These are phyloP conservation scores for Xylocampa areola DNA, from an alignment of 2,888 invertebrate genomes.

Conservation along the genomic window DNA sequence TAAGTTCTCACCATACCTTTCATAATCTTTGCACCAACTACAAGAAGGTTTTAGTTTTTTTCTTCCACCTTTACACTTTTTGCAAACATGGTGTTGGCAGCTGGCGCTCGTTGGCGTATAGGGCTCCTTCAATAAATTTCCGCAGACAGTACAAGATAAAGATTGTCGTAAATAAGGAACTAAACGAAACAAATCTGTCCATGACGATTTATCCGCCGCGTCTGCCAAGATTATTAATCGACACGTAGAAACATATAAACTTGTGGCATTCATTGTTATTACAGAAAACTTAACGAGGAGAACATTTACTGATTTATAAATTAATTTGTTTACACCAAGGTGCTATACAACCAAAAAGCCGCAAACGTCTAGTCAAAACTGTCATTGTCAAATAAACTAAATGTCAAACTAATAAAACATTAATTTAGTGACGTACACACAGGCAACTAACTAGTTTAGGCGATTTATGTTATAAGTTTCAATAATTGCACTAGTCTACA, in stretches of 20 bases:
- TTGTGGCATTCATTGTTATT: slow-evolving; percentile 93
- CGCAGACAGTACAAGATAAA: slow-evolving; percentile 97
- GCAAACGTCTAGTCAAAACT: slow-evolving; percentile 75
- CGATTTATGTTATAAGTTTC: too few species aligned
- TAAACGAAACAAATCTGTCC: slow-evolving; percentile 95
- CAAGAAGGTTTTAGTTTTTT: slow-evolving; percentile 96
- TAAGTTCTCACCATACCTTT: slow-evolving; percentile 94
- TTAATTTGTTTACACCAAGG: slow-evolving; percentile 82
- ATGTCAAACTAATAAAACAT: slow-evolving; percentile 31
- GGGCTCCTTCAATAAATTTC: slow-evolving; percentile 94
- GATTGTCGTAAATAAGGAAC: slow-evolving; percentile 96
- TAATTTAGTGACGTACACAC: slow-evolving; percentile 20
- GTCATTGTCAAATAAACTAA: slow-evolving; percentile 55
- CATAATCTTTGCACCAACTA: slow-evolving; percentile 95
- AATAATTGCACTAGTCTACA: too few species aligned
- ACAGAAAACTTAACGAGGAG: slow-evolving; percentile 63
- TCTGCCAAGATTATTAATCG: slow-evolving; percentile 94
- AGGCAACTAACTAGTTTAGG: too few species aligned
- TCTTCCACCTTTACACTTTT: slow-evolving; percentile 94
- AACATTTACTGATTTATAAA: slow-evolving; percentile 72
- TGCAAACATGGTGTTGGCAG: slow-evolving; percentile 97
- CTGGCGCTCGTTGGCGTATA: slow-evolving; percentile 93
- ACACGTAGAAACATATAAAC: slow-evolving; percentile 95
- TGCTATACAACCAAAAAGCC: slow-evolving; percentile 82
- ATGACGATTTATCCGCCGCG: slow-evolving; percentile 92